Conservation (phyloP, 2,888 invertebrate species). For the Agrotis clavis region DNA sequence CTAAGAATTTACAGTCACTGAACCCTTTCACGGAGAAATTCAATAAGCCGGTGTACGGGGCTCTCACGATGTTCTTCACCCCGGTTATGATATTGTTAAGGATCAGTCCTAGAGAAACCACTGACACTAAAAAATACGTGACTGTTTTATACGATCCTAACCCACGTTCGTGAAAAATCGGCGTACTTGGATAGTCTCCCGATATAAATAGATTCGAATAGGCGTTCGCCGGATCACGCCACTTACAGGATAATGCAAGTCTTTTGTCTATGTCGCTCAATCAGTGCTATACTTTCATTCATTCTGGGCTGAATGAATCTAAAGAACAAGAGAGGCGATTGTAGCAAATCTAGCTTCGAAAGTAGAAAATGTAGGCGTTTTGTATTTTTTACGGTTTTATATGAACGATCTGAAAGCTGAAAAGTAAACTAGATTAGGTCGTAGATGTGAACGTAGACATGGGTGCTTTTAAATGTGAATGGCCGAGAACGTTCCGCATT, state of each 20-base stretch:
- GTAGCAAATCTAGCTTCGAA: constrained; percentile 66
- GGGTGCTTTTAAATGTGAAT: constrained; percentile 53
- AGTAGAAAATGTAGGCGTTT: constrained; percentile 61
- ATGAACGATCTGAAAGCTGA: constrained; percentile 53
- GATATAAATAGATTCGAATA: constrained; percentile 80
- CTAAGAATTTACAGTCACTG: constrained; percentile 73
- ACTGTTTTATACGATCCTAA: constrained; percentile 80
- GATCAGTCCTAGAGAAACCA: constrained; percentile 74
- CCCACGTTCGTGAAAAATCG: constrained; percentile 77
- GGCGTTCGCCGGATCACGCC: constrained; percentile 76
- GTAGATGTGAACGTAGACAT: constrained; percentile 56
- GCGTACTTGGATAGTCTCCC: constrained; percentile 73
- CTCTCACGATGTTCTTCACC: constrained; percentile 67
- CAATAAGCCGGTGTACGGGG: constrained; percentile 74
- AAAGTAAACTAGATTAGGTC: constrained; percentile 56
- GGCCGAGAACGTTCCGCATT: constrained; percentile 40
- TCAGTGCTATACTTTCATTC: constrained; percentile 75
- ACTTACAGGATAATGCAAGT: constrained; percentile 80
- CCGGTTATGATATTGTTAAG: constrained; percentile 83
- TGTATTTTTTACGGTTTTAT: constrained; percentile 63
- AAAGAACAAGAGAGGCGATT: constrained; percentile 69
- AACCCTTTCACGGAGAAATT: constrained; percentile 78
- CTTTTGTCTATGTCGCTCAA: constrained; percentile 81
- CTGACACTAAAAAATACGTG: constrained; percentile 84
- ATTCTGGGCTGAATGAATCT: constrained; percentile 71